Base-by-base conservation (phyloP, 1,140 invertebrate species). In the Episyrphus balteatus region DNA sequence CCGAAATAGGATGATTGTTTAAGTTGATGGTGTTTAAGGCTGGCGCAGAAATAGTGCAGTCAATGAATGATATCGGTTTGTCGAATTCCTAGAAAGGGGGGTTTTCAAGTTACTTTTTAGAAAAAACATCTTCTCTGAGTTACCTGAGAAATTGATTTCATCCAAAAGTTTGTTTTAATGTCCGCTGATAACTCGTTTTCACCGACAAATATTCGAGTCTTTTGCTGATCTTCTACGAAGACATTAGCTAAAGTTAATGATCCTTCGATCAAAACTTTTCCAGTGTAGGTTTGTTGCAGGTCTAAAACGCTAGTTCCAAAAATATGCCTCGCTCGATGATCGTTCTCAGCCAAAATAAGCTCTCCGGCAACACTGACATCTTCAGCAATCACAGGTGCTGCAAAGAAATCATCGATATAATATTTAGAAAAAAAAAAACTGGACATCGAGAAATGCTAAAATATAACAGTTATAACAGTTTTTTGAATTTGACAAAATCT, bases 241-340 rank as follows among this genome's bases (percentile, higher is more conserved):
- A 65, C n/a, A 46, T 55, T 58, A 17, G 46, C 55, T 0, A 66
- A 41, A 1, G 55, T 55, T 33, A 66, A 42, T 0, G 58, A 55
- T 0, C 62, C 62, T 7, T 52, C 55, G 5, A 66, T 47, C 2
- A 42, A 51, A 0, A 66, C 51, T 36, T 42, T 55, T 14, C 54
- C 57, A 6, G 55, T 61, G 18, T 66, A 66, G 19, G 61, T 59
- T 21, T 66, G 62, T 45, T 61, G 60, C 2, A 65, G 44, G 2
- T 41, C 32, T 6, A 14, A 37, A 11, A 37, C 3, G 30, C 41
- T 14, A 40, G n/a, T 1, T 19, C 10, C 0, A n/a, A 11, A 9
- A 8, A 26, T 45, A 44, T 1, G n/a, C n/a, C 21, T 26, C 8
- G 21, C 21, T 8, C 21, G 21, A 5, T 15, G 15, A 37, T 15